Percentiles rank a stretch among this genome's conserved stretches.
These are phyloP conservation scores for Drosophila auraria DNA, from an alignment of 1,140 invertebrate species.

Conservation along the genomic window DNA sequence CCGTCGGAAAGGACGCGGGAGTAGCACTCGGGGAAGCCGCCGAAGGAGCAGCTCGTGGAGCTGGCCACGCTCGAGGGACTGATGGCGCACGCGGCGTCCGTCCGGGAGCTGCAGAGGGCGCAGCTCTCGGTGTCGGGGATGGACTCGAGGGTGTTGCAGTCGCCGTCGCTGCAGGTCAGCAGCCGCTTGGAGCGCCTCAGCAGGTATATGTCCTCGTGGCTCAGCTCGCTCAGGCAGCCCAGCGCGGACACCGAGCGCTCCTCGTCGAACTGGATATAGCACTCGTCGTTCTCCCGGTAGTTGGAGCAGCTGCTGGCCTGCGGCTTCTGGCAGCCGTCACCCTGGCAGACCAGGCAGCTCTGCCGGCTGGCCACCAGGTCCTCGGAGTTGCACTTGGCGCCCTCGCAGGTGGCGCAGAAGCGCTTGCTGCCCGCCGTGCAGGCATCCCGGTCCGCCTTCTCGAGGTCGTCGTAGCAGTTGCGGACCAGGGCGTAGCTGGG, in stretches of 20 bases:
- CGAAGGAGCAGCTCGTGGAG: slow-evolving; percentile 34
- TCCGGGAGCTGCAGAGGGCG: slow-evolving; percentile 70
- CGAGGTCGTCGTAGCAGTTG: slow-evolving; percentile 71
- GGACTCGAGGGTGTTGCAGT: slow-evolving; percentile 69
- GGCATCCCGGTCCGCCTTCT: slow-evolving; percentile 57
- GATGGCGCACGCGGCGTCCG: slow-evolving; percentile 65
- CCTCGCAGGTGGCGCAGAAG: slow-evolving; percentile 55
- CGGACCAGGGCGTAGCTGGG: slow-evolving; percentile 67
- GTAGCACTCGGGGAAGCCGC: slow-evolving; percentile 72
- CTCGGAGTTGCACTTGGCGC: slow-evolving; percentile 58
- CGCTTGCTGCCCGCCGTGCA: slow-evolving; percentile 48
- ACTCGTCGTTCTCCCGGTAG: slow-evolving; percentile 66
- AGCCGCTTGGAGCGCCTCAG: slow-evolving; percentile 60
- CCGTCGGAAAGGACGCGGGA: slow-evolving; percentile 64
- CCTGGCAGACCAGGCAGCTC: slow-evolving; percentile 68
- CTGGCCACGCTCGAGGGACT: slow-evolving; percentile 45
- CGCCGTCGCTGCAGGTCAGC: slow-evolving; percentile 47
- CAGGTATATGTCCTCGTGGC: slow-evolving; percentile 55
- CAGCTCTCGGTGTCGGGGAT: slow-evolving; percentile 57
- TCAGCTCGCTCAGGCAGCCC: slow-evolving; percentile 66
- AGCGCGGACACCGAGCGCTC: slow-evolving; percentile 34
- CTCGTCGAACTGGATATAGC: slow-evolving; percentile 72
- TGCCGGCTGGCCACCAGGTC: slow-evolving; percentile 58
- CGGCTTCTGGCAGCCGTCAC: slow-evolving; percentile 62
- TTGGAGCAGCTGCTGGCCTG: slow-evolving; percentile 44